Conservation (phyloP, 1,140 invertebrate genomes). For the Nixonia krombeini region DNA sequence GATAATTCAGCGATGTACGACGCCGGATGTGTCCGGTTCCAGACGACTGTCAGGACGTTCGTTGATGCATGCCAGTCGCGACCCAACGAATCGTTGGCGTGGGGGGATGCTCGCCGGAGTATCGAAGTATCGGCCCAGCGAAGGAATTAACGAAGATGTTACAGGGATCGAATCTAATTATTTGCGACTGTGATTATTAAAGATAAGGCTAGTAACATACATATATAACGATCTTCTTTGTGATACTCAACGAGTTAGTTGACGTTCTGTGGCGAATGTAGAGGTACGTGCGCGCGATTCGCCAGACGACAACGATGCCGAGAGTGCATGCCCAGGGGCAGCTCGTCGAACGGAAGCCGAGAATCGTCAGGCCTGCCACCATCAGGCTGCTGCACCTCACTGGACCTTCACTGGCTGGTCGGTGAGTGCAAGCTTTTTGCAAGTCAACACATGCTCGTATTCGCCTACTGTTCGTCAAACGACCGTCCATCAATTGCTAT, state of each 20-base stretch:
- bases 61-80: constrained; percentile 8
- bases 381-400: neutral
- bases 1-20: constrained; percentile 35
- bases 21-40: constrained; percentile 28
- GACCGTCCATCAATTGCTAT: constrained; percentile 19
- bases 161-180: constrained; percentile 11
- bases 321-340: constrained; percentile 24
- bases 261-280: neutral
- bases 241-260: constrained; percentile 57
- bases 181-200: constrained; percentile 60
- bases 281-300: constrained; percentile 3
- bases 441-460: neutral
- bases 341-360: constrained; percentile 17
- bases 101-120: constrained; percentile 32
- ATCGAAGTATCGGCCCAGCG: too few relatives aligned
- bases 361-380: too few relatives aligned
- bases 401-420: neutral
- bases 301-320: neutral
- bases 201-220: constrained; percentile 48
- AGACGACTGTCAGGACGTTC: constrained; percentile 33
- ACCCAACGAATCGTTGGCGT: constrained; percentile 14
- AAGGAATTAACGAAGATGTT: constrained; percentile 32
- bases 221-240: constrained; percentile 50
- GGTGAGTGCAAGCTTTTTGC: neutral
- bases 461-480: constrained; percentile 1